These are phyloP conservation scores for Microtus oregoni DNA, from an alignment of 2,113 vertebrate genomes.

Conservation along the genomic window DNA sequence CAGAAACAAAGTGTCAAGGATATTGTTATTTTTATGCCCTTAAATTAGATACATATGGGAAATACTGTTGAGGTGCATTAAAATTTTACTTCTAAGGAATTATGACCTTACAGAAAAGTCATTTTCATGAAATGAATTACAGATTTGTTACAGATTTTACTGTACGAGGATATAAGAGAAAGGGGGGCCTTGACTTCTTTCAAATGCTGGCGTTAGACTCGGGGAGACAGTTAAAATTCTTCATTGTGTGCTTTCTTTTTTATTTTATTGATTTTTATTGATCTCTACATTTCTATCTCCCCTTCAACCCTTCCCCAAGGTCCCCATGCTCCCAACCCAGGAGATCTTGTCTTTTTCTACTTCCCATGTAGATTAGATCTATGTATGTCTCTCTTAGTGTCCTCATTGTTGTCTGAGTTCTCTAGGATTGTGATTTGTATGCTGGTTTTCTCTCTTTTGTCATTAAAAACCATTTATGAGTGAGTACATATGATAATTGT, in stretches of 20 bases:
- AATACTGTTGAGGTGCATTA: background rate
- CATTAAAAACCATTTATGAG: no score
- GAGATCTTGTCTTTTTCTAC: no score
- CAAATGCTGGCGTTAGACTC: constrained; percentile 13
- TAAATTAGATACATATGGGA: constrained; percentile 53
- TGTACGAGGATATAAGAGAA: background rate
- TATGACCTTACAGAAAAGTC: background rate
- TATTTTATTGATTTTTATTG: no score
- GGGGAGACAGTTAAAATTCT: background rate
- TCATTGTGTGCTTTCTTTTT: background rate
- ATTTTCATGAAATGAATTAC: background rate
- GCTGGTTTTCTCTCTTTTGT: no score
- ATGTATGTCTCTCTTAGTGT: no score
- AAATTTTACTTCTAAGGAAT: constrained; percentile 43
- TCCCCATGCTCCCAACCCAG: no score
- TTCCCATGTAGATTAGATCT: no score
- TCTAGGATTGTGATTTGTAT: no score
- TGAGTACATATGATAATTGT: no score
- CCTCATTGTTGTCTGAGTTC: no score
- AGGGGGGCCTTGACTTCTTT: background rate
- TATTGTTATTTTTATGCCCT: background rate
- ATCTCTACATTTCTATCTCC: no score
- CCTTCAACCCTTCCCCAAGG: no score
- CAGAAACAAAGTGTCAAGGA: constrained; percentile 4
- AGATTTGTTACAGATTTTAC: background rate